phyloP scores from a whole-genome alignment of 2,113 vertebrate species.

The Potamarius usumacintae region DNA sequence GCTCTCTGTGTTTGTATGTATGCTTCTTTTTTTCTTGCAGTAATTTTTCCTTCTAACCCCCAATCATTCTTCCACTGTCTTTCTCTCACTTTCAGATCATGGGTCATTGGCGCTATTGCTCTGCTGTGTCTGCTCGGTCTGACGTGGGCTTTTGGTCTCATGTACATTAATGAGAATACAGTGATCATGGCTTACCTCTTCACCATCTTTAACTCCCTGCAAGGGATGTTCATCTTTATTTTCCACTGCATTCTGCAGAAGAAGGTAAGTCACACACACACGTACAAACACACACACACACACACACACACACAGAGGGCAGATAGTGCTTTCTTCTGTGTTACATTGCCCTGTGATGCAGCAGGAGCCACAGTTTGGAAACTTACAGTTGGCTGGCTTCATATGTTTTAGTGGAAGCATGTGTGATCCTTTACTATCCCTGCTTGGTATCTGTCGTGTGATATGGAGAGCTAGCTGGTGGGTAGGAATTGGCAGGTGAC shows the following conservation, averaged over 20 bases:
- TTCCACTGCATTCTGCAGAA: conserved; percentile 99
- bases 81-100: conserved; percentile 78
- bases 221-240: conserved; percentile 99
- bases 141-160: conserved; percentile 97
- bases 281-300: too few species aligned
- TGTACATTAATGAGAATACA: conserved; percentile 99
- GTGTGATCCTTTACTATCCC: neutral
- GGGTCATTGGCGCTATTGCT: conserved; percentile 98
- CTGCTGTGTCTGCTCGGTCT: conserved; percentile 95
- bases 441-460: neutral
- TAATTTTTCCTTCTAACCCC: neutral
- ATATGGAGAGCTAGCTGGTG: neutral
- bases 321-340: neutral
- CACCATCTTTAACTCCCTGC: conserved; percentile 99
- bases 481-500: neutral
- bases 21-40: neutral
- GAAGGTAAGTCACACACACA: conserved; percentile 78
- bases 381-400: neutral
- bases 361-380: neutral
- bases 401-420: neutral
- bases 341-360: neutral
- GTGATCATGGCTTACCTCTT: conserved; percentile 99
- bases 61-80: neutral
- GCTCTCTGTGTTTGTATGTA: neutral
- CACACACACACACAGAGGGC: too few species aligned